These are phyloP conservation scores for Odontocerum albicorne DNA, from an alignment of 2,888 invertebrate species.

Conservation along the genomic window DNA sequence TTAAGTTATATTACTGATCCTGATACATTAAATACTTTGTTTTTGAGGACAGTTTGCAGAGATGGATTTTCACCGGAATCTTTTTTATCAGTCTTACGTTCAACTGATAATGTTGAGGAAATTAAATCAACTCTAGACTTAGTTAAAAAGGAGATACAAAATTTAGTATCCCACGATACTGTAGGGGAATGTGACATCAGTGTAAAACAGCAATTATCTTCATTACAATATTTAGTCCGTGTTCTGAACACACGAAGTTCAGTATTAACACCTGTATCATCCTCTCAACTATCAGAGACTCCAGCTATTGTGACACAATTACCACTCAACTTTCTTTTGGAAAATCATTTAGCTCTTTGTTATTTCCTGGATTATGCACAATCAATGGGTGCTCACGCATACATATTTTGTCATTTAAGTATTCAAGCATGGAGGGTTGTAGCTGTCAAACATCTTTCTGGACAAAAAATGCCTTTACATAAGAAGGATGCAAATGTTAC, in stretches of 20 bases:
- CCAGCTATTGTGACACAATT: constrained; percentile 46
- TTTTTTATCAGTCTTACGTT: constrained; percentile 80
- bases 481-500: constrained; percentile 3
- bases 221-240: constrained; percentile 76
- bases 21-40: constrained; percentile 87
- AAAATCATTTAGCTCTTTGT: constrained; percentile 74
- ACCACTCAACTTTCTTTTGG: constrained; percentile 71
- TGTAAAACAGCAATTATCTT: constrained; percentile 85
- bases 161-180: constrained; percentile 78
- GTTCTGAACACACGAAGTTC: constrained; percentile 67
- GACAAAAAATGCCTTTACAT: neutral
- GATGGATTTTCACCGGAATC: constrained; percentile 81
- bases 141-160: constrained; percentile 79
- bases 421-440: constrained; percentile 60
- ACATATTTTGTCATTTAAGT: constrained; percentile 77
- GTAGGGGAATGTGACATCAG: constrained; percentile 81
- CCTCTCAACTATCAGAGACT: constrained; percentile 10
- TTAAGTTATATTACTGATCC: constrained; percentile 80
- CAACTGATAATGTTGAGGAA: constrained; percentile 80
- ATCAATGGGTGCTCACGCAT: constrained; percentile 67
- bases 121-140: constrained; percentile 77
- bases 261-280: constrained; percentile 46
- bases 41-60: constrained; percentile 88
- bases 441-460: constrained; percentile 24
- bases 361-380: constrained; percentile 79